Evolutionary conservation across 2,888 invertebrate genomes (phyloP), one percentile per base, ranked within the genome.

Genomic region (Ectemnius lituratus): DNA sequence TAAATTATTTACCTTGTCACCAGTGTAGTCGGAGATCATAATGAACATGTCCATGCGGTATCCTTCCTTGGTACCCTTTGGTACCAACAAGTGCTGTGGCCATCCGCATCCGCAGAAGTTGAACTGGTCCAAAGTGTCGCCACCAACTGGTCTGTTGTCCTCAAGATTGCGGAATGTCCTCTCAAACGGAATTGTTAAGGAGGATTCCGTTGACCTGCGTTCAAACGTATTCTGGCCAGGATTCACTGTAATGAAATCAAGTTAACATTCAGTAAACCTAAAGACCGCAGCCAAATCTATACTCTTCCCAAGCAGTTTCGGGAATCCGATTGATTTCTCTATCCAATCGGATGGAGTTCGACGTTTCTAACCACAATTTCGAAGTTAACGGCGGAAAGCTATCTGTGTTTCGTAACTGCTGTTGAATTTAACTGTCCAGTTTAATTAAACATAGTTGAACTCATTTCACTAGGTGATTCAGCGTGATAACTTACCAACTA

Each of bases 51-150:
- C 94, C 86, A 94, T 93, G 0, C 92, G 91, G 90, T 93, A 94
- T 0, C 96, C 96, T 71, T 93, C 92, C 0, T 92, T 86, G 4
- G 90, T 94, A 3, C 97, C 97, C 90, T 94, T 95, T 0, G 96
- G 95, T 47, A 96, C 81, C 5, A 96, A 92, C 93, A 97, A 93
- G 90, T 97, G 96, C 75, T 96, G 94, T 0, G 97, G 97, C 96
- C 97, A 97, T 64, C 97, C 96, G 85, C 97, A 97, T 74, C 97
- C 97, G 91, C 97, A 97, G 93, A 95, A 96, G 91, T 95, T 95
- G 91, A 95, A 95, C 80, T 92, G 92, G 8, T 91, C 91, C 69
- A 91, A 81, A 0, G 91, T 91, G 0, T 93, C 91, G 57, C 93
- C 93, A 0, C 92, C 93, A n/a, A 92, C 90, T 0, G 95, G 95